Base-by-base conservation (phyloP, 2,797 vertebrate genomes). In the Hephaestus fuliginosus region DNA sequence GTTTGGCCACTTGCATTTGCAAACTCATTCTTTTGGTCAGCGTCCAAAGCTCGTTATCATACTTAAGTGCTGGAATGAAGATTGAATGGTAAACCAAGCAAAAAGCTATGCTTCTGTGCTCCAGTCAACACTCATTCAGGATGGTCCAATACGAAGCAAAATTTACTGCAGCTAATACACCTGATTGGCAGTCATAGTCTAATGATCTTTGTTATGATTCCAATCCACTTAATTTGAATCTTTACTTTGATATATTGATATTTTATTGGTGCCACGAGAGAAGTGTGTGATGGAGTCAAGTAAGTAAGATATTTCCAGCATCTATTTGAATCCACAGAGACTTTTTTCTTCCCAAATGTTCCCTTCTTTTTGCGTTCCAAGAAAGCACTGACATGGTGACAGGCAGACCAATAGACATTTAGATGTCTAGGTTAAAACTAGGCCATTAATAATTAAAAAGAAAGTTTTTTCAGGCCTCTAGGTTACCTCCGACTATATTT, bases 11-110 rank as follows among this genome's bases (percentile, higher is more conserved):
- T 53, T 14, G 0, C 11, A 12, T 48, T 63, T 43, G 22, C 36
- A 33, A 58, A 44, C 15, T 51, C 17, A n/a, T 62, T 62, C 25
- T 56, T 63, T 70, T 74, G 30, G 71, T 60, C 53, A 1, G 28
- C 2, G 9, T 72, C 60, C 73, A 53, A 67, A 64, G 25, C n/a
- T 52, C 56, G 15, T 78, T 36, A 44, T 58, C 39, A 48, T 53
- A 25, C 18, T 44, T 55, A 57, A 30, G 28, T 25, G 43, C 12
- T 46, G 30, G 58, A 62, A 56, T 73, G 62, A 60, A 25, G 49
- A 64, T 10, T 15, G 30, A 48, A 67, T 39, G 39, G 11, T 28
- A 39, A 68, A 69, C 41, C 52, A 11, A 36, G 22, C 20, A 41
- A 41, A 70, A 64, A 73, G 30, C 14, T 48, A 0, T 7, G n/a